Conservation (phyloP, 2,888 invertebrate species). For the Eupithecia abbreviata region DNA sequence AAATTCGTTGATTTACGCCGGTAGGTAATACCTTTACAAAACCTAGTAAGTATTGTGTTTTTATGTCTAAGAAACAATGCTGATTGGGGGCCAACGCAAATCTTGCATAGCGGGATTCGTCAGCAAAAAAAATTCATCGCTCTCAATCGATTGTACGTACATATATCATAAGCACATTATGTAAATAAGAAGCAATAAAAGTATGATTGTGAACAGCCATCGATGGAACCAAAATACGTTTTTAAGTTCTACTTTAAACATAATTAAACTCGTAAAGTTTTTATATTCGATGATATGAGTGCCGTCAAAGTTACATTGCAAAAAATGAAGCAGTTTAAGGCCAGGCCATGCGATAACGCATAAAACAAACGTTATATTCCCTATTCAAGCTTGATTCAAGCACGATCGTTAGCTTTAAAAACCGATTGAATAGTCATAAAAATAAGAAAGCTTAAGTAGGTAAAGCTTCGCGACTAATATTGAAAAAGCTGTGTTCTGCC, state of each 20-base stretch:
- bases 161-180: background rate
- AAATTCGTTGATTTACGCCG: background rate
- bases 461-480: background rate
- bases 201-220: constrained; percentile 41
- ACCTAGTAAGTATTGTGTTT: no score
- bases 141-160: background rate
- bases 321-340: constrained; percentile 33
- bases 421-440: background rate
- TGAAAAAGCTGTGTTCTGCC: background rate
- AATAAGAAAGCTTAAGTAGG: background rate
- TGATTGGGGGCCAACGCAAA: background rate
- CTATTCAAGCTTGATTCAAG: background rate
- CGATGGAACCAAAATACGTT: constrained; percentile 36
- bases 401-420: background rate
- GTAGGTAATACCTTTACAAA: background rate
- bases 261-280: constrained; percentile 61
- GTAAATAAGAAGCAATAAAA: constrained; percentile 25
- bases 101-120: background rate
- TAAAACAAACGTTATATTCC: background rate
- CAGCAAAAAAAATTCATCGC: background rate
- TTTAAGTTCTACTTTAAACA: constrained; percentile 44
- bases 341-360: background rate
- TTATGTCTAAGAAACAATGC: no score
- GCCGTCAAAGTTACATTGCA: constrained; percentile 62
- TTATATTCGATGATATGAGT: constrained; percentile 52